Conservation (phyloP, 2,797 vertebrate genomes). For the Antrozous pallidus region DNA sequence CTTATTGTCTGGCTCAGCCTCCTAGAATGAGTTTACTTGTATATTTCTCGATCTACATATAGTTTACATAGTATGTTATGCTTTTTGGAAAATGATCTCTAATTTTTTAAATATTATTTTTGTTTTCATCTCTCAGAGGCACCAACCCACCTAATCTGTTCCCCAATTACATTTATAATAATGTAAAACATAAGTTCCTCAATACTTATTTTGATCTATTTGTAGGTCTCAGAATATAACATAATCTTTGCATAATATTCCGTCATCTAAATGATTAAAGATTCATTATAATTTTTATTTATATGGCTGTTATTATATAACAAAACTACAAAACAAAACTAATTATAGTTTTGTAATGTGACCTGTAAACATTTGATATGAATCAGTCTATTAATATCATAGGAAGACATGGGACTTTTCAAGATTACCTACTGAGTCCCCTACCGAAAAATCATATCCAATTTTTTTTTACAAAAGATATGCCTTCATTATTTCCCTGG, state of each 20-base stretch:
- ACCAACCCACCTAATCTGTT: not conserved
- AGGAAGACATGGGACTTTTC: not conserved
- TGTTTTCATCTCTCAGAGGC: not conserved
- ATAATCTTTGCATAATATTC: not conserved
- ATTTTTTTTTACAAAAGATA: not conserved
- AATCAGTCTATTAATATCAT: not conserved
- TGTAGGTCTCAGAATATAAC: not conserved
- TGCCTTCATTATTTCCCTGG: not conserved
- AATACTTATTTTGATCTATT: not conserved
- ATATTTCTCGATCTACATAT: not conserved
- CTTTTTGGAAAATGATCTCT: not conserved
- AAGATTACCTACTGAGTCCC: not conserved
- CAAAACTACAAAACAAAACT: not conserved
- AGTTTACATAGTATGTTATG: not conserved
- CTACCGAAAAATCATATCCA: not conserved
- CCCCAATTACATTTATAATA: not conserved
- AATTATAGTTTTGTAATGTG: not conserved
- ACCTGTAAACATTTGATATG: not conserved
- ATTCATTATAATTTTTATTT: not conserved
- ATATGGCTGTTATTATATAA: not conserved
- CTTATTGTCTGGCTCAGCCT: not conserved
- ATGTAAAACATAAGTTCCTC: not conserved
- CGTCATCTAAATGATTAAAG: not conserved
- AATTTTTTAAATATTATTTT: not conserved
- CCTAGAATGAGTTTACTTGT: not conserved